Evolutionary conservation across 92 coral and sea anemone genomes (phyloP).

Genomic region (Epizoanthus ramosus): DNA sequence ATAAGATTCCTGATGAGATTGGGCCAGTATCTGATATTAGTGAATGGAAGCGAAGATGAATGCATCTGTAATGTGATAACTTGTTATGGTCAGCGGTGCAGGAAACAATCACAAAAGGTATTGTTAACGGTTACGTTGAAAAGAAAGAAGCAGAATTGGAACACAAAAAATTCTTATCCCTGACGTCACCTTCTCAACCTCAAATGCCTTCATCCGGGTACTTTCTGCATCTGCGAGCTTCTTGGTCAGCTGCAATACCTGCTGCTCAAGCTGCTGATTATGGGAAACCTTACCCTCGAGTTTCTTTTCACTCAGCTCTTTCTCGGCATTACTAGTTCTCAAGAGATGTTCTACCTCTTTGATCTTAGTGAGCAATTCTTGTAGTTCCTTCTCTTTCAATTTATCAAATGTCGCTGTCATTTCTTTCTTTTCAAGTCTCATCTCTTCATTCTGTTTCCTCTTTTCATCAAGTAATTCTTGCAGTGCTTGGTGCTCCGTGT

Average conservation of each 20-base stretch:
- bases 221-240: constrained; percentile 82
- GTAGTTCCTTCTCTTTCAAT: constrained; percentile 36
- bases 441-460: constrained; percentile 27
- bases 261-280: constrained; percentile 67
- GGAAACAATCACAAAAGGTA: background rate
- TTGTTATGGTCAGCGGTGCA: constrained; percentile 13
- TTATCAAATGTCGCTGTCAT: constrained; percentile 27
- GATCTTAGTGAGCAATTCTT: constrained; percentile 52
- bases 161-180: constrained; percentile 36
- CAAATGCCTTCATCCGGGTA: constrained; percentile 66
- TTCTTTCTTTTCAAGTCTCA: constrained; percentile 32
- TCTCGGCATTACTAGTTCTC: constrained; percentile 44
- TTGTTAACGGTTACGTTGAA: constrained; percentile 8
- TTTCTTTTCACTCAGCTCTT: constrained; percentile 53
- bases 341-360: constrained; percentile 52
- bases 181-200: constrained; percentile 77
- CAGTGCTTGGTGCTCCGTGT: constrained; percentile 43
- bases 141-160: constrained; percentile 12
- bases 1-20: background rate
- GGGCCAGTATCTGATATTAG: constrained; percentile 34
- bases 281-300: constrained; percentile 57
- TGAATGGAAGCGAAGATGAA: background rate
- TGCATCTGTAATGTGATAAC: constrained; percentile 16
- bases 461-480: constrained; percentile 54
- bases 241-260: constrained; percentile 82